Percentiles rank a stretch among this genome's conserved stretches.
These are phyloP conservation scores for Drosophila barbarae DNA, from an alignment of 2,888 invertebrate genomes.

Conservation along the genomic window DNA sequence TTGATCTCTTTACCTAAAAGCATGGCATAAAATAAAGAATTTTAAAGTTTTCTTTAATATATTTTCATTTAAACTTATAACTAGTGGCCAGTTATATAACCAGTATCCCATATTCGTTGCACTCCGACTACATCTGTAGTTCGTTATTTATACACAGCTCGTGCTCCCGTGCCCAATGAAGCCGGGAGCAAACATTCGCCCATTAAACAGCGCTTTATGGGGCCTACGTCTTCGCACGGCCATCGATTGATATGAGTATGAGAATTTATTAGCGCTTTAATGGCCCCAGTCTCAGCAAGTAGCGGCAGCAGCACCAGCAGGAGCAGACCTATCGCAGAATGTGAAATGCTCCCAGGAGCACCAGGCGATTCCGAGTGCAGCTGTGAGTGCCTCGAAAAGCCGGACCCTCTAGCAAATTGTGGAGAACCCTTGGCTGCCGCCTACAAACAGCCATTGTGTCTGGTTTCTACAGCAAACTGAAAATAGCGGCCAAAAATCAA, in stretches of 20 bases:
- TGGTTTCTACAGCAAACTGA: conserved; percentile 16
- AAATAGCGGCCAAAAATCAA: conserved; percentile 48
- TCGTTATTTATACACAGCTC: conserved; percentile 21
- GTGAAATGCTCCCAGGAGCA: conserved; percentile 3
- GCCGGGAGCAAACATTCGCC: conserved; percentile 16
- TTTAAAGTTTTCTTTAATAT: neutral
- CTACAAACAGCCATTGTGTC: conserved; percentile 11
- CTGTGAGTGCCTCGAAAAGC: conserved; percentile 22
- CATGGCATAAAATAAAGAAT: too few species aligned
- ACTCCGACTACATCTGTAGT: neutral
- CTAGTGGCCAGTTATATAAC: neutral
- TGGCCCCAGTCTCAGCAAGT: conserved; percentile 24
- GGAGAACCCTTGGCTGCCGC: conserved; percentile 28
- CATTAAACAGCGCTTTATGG: conserved; percentile 52
- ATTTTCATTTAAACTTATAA: too few species aligned
- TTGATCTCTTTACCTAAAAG: too few species aligned
- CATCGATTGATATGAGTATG: conserved; percentile 51
- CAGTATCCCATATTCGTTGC: conserved; percentile 4
- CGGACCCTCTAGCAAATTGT: conserved; percentile 39
- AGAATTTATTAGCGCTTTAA: conserved; percentile 54
- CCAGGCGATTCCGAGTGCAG: conserved; percentile 30
- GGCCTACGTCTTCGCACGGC: conserved; percentile 27
- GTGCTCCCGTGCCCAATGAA: conserved; percentile 2
- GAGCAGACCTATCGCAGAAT: conserved; percentile 15
- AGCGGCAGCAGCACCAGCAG: neutral